Evolutionary conservation across 2,888 invertebrate species (phyloP).

Genomic region (Idaea biselata): DNA sequence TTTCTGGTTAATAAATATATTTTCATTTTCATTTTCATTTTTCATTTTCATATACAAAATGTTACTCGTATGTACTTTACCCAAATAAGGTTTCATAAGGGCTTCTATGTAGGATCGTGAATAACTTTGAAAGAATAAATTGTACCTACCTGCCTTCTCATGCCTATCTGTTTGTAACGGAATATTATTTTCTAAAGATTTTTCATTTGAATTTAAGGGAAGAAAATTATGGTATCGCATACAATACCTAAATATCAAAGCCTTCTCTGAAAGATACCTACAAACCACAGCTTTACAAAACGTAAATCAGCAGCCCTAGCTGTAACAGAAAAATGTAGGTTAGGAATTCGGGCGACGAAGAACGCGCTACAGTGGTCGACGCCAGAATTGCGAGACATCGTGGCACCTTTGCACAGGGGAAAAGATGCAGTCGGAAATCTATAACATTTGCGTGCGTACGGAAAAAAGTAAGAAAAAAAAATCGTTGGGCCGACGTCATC

Average conservation of each 20-base stretch:
- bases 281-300: not conserved
- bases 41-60: too few relatives aligned
- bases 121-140: not conserved
- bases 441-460: not conserved
- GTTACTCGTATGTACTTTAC: not conserved
- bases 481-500: too few relatives aligned
- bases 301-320: not conserved
- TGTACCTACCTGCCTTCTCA: too few relatives aligned
- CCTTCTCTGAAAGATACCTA: not conserved
- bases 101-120: not conserved
- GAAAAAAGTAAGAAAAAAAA: not conserved
- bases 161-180: too few relatives aligned
- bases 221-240: not conserved
- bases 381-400: not conserved
- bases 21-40: too few relatives aligned
- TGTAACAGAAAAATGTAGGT: slow-evolving; percentile 2
- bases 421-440: not conserved
- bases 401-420: not conserved
- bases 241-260: not conserved
- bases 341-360: slow-evolving; percentile 1
- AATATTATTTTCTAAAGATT: too few relatives aligned
- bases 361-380: not conserved
- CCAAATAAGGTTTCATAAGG: not conserved
- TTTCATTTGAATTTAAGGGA: too few relatives aligned
- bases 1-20: too few relatives aligned